phyloP scores from a whole-genome alignment of 2,888 invertebrate species.

The Epinotia ramella region DNA sequence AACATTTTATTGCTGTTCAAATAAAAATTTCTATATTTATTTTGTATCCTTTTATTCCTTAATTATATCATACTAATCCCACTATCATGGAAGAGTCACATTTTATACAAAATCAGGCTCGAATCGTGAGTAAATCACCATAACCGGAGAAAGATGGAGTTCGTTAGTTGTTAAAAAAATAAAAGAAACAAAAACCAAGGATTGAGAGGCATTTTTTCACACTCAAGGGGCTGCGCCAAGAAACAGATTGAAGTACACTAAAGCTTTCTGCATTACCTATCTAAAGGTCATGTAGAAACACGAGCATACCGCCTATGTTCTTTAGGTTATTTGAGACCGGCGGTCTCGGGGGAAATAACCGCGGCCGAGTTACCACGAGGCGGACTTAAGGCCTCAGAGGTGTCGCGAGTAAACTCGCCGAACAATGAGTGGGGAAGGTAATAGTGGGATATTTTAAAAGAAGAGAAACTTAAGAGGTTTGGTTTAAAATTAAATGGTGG shows the following conservation, averaged over 20 bases:
- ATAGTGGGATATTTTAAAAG: background rate
- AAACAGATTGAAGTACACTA: background rate
- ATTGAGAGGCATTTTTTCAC: background rate
- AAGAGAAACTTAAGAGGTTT: background rate
- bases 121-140: no score
- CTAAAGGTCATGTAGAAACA: background rate
- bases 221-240: background rate
- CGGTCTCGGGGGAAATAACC: slow-evolving; percentile 30
- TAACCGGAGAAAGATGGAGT: no score
- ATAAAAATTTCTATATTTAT: no score
- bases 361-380: background rate
- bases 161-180: no score
- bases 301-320: background rate
- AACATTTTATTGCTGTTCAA: no score
- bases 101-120: no score
- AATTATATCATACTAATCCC: no score
- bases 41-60: no score
- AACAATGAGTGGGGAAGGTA: background rate
- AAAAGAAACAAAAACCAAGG: no score
- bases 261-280: background rate
- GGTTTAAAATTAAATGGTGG: background rate
- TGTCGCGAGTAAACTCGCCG: background rate
- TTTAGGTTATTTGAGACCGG: slow-evolving; percentile 6
- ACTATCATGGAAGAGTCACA: no score
- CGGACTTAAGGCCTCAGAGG: slow-evolving; percentile 1